Evolutionary conservation across 2,888 invertebrate genomes (phyloP), one percentile per base, ranked within the genome.

Genomic region (Eupithecia dodoneata): DNA sequence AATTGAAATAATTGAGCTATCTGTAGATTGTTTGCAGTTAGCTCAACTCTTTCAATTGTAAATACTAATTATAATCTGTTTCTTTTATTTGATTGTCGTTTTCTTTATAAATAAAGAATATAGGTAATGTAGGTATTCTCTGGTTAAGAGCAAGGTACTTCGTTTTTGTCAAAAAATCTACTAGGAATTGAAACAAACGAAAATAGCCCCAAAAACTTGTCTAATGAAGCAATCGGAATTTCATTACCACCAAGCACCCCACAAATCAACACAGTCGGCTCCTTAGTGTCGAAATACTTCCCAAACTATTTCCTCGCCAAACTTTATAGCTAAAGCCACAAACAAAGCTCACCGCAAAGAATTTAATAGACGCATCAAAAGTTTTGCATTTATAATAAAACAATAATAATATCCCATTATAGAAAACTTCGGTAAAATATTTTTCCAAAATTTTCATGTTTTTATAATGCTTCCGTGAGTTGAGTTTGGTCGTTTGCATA

Each of bases 281-380:
- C 80, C 44, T 78, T 85, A 86, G 85, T 84, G 81, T 83, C 82
- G 79, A 83, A 85, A 85, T 85, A 84, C 83, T 85, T 86, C 69
- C 65, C 63, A 59, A 87, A 87, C 83, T 87, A 87, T 87, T 83
- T 79, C 82, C 83, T 84, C 81, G 81, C 82, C 82, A 78, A 78
- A 87, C 83, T 86, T 82, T 82, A 83, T 79, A 81, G 84, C 82
- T 82, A 76, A 78, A 76, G 71, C 79, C 81, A 80, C 81, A 80
- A 85, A 84, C 81, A 84, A 83, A 85, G 84, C 83, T 85, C 44
- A 88, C 88, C 90, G 83, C 89, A 85, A 88, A 89, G 88, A 89
- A 91, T 90, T 90, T 90, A 88, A 91, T 90, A 90, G 89, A 90
- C 89, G 89, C 88, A 89, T 91, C 90, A 89, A 90, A 88, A 89